Conservation (phyloP, 2,113 vertebrate species). For the Riparia riparia region DNA sequence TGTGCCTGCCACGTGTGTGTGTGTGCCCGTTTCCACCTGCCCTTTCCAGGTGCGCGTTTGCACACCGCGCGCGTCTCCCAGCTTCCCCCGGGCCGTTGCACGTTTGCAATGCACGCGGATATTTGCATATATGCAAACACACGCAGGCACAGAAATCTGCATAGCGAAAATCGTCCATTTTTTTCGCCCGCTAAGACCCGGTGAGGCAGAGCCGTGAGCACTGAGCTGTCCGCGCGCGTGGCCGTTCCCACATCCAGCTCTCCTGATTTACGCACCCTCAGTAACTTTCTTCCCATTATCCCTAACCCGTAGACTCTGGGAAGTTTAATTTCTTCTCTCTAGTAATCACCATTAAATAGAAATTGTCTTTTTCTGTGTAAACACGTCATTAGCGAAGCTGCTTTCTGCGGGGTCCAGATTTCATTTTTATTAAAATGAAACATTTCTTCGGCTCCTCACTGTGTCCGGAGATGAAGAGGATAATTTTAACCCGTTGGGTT, state of each 20-base stretch:
- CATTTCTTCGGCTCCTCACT: constrained; percentile 78
- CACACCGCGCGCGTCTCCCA: fast-evolving
- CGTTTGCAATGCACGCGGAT: fast-evolving
- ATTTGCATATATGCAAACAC: background rate
- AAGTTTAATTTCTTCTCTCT: constrained; percentile 83
- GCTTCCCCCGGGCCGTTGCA: fast-evolving
- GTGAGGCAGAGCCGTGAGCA: background rate
- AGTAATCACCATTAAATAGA: constrained; percentile 86
- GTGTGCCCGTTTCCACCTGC: fast-evolving
- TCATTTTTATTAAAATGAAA: constrained; percentile 86
- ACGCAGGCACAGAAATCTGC: fast-evolving
- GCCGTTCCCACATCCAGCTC: background rate
- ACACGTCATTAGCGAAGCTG: constrained; percentile 82
- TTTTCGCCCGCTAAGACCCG: fast-evolving
- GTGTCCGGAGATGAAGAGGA: constrained; percentile 80
- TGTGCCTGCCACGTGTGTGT: fast-evolving
- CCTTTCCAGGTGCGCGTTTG: fast-evolving
- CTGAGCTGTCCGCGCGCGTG: background rate
- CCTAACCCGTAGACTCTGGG: constrained; percentile 76
- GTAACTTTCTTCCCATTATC: constrained; percentile 79
- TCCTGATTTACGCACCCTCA: background rate
- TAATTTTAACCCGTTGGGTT: constrained; percentile 82
- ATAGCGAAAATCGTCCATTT: fast-evolving
- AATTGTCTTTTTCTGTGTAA: constrained; percentile 86
- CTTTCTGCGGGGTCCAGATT: constrained; percentile 84